These are phyloP conservation scores for Thunnus albacares DNA, from an alignment of 2,797 vertebrate species.

Conservation along the genomic window DNA sequence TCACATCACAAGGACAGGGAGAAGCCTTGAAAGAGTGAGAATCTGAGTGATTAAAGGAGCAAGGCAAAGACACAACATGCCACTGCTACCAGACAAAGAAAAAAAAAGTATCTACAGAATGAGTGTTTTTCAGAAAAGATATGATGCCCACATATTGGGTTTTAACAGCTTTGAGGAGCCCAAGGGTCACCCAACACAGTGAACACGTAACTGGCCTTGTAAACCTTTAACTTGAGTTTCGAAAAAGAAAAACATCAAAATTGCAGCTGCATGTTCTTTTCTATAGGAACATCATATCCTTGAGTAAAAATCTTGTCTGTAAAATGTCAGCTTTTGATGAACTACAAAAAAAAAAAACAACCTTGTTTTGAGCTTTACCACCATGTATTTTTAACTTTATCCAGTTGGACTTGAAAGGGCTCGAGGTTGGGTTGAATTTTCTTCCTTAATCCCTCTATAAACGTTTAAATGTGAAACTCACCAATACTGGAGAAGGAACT, in stretches of 20 bases:
- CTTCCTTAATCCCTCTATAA: constrained; percentile 8
- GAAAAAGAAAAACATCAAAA: constrained; percentile 13
- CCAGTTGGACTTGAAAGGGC: constrained; percentile 13
- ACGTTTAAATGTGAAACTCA: constrained; percentile 14
- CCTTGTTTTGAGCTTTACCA: background rate
- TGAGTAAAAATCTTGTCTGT: background rate
- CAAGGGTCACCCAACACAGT: background rate
- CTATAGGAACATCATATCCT: constrained; percentile 8
- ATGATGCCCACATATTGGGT: constrained; percentile 5
- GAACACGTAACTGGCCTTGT: background rate
- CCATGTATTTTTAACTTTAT: background rate
- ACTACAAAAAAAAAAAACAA: background rate
- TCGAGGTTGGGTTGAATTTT: constrained; percentile 9
- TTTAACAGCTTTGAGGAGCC: constrained; percentile 16
- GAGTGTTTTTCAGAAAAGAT: constrained; percentile 18
- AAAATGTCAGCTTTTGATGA: constrained; percentile 1
- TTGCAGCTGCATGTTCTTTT: background rate
- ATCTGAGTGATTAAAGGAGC: constrained; percentile 62
- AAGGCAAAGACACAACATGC: constrained; percentile 32
- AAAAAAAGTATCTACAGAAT: background rate
- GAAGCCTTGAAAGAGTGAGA: constrained; percentile 48
- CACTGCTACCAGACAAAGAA: constrained; percentile 7
- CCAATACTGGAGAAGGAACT: background rate
- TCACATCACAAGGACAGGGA: constrained; percentile 67
- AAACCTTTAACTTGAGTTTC: background rate